Base-by-base conservation (phyloP, 64 coral and sea anemone genomes). In the Trachythela sp. region DNA sequence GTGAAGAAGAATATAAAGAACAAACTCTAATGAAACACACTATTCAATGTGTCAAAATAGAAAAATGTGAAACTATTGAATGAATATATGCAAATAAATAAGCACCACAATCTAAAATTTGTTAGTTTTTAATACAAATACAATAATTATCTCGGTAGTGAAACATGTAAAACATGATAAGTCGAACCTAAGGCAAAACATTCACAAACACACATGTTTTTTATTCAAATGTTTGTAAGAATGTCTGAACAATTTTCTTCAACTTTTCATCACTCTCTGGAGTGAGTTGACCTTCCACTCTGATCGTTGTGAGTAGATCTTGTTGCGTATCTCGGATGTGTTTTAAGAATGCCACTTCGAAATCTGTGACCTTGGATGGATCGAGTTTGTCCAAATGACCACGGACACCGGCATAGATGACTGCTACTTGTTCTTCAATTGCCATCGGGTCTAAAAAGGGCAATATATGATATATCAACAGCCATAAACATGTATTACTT, bases 371-470 rank as follows among this genome's bases (percentile, higher is more conserved):
- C 8, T 18, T 80, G 0, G 75, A 35, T 80, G 75, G 75, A 39
- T 80, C 75, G 13, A 80, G 6, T 37, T 80, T 80, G 20, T 80
- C 75, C 15, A 80, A 39, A 39, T 80, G 75, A 36, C 75, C 75
- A 35, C 75, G 32, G 33, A 80, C 75, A 80, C 75, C 75, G 13
- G 75, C 75, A 37, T 80, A 80, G 32, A 80, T 80, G 4, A 80
- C 75, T 15, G 75, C 75, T 9, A 80, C 75, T 39, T 80, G 75
- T 80, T 80, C 75, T 80, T 80, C 75, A 80, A 80, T 80, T 35
- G 75, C 75, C 75, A 80, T 80, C 1, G 75, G 75, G 13, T n/a
- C 75, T 80, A 20, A 80, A 36, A 36, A 3, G 20, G 9, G 31
- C 17, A 80, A 37, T 15, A 36, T 4, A 80, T 80, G 34, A 8